Conservation (phyloP, 2,888 invertebrate genomes). For the Epirrhoe alternata region DNA sequence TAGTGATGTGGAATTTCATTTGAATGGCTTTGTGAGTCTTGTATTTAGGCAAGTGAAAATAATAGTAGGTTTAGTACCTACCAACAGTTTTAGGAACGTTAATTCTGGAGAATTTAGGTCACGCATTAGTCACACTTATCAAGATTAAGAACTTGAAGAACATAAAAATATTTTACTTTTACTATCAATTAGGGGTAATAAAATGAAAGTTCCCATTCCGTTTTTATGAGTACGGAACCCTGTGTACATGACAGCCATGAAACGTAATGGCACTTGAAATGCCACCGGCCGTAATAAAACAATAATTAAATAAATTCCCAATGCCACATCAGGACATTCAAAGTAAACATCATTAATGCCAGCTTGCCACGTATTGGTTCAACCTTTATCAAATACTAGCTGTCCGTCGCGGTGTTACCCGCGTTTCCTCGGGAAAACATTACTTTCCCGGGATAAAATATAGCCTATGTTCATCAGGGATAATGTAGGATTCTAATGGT, state of each 20-base stretch:
- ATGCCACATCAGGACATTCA: conserved; percentile 22
- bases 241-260: conserved; percentile 53
- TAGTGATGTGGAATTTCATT: not conserved
- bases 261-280: conserved; percentile 52
- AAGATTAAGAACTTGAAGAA: not conserved
- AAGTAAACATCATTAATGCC: conserved; percentile 30
- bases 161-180: conserved; percentile 14
- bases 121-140: no score
- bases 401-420: no score
- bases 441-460: no score
- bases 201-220: conserved; percentile 36
- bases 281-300: conserved; percentile 48
- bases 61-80: not conserved
- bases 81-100: not conserved
- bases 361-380: not conserved
- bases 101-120: no score
- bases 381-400: no score
- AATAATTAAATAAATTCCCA: conserved; percentile 54
- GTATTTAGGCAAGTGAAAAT: not conserved
- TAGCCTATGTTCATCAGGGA: no score
- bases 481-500: no score
- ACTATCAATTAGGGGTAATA: conserved; percentile 31
- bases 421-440: no score
- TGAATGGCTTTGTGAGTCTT: not conserved
- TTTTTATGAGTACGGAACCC: conserved; percentile 46